Evolutionary conservation across 2,888 invertebrate genomes (phyloP), one percentile per base, ranked within the genome.

Genomic region (Spilosoma lubricipeda): DNA sequence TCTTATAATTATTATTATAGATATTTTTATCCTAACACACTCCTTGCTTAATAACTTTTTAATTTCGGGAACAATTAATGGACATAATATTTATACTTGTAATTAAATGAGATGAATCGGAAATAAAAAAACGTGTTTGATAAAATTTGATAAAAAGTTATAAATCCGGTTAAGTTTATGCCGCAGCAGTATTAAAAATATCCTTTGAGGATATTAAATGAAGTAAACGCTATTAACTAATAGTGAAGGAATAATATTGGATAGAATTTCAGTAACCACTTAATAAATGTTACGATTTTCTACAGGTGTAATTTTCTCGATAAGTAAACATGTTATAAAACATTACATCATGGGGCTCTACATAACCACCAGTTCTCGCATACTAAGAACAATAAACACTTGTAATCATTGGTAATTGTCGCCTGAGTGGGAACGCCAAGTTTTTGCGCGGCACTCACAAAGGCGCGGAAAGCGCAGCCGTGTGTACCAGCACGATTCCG

Each of bases 361-460:
- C 89, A 91, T 91, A 93, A 92, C 89, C 77, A 80, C 78, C 81
- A 75, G 86, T 89, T 90, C 88, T 90, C 86, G 88, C 90, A 85
- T 83, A 84, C 82, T 86, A 89, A 88, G 90, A 88, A 93, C 92
- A 94, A 94, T 93, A 90, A 90, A 91, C 88, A 86, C 87, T 85
- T 89, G 91, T 93, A 93, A 92, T 91, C 87, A 91, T 87, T 86
- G 88, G 90, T 92, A 90, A 92, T 90, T 90, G 89, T 91, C 87
- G 86, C 86, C 85, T 82, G 85, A 86, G 89, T 92, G 94, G 90
- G 93, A 94, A 93, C 81, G 80, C 86, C 87, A 80, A 86, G 92
- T 94, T 94, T 93, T 94, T 93, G 87, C 86, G 78, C 82, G 80
- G 77, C 83, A 85, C 83, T 77, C 73, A 90, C 90, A 89, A 90